phyloP scores from a whole-genome alignment of 2,888 invertebrate species.

The Steromphala cineraria region DNA sequence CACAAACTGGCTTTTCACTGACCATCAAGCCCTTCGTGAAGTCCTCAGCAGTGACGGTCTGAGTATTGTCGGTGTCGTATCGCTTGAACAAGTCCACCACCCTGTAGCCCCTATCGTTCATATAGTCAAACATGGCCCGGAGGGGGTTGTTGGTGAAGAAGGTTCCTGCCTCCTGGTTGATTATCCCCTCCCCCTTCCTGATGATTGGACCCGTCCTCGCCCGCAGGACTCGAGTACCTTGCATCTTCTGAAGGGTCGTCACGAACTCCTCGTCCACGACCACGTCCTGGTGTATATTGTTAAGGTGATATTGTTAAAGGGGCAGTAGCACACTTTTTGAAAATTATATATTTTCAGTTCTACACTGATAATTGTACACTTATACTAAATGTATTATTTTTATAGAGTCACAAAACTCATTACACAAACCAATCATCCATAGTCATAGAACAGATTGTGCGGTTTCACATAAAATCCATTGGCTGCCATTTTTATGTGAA shows the following conservation, averaged over 20 bases:
- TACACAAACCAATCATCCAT: no score
- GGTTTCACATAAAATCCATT: no score
- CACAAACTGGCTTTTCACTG: constrained; percentile 22
- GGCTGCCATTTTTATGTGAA: no score
- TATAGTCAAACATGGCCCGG: constrained; percentile 58
- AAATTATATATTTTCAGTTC: no score
- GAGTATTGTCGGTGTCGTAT: constrained; percentile 60
- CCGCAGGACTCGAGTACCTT: constrained; percentile 38
- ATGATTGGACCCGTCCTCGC: constrained; percentile 53
- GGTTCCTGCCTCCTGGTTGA: constrained; percentile 40
- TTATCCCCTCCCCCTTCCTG: constrained; percentile 36
- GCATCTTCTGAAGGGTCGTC: constrained; percentile 47
- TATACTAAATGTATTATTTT: no score
- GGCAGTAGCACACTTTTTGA: no score
- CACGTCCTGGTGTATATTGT: constrained; percentile 47
- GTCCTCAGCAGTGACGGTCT: constrained; percentile 57
- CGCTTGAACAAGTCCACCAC: constrained; percentile 65
- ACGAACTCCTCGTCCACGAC: constrained; percentile 58
- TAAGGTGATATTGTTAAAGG: no score
- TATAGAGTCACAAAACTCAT: no score
- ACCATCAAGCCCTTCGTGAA: constrained; percentile 61
- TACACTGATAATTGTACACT: no score
- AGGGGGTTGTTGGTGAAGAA: constrained; percentile 45
- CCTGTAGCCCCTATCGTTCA: constrained; percentile 60
- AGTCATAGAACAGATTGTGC: no score